These are phyloP conservation scores for Sturnus vulgaris DNA, from an alignment of 2,113 vertebrate genomes.

Conservation along the genomic window DNA sequence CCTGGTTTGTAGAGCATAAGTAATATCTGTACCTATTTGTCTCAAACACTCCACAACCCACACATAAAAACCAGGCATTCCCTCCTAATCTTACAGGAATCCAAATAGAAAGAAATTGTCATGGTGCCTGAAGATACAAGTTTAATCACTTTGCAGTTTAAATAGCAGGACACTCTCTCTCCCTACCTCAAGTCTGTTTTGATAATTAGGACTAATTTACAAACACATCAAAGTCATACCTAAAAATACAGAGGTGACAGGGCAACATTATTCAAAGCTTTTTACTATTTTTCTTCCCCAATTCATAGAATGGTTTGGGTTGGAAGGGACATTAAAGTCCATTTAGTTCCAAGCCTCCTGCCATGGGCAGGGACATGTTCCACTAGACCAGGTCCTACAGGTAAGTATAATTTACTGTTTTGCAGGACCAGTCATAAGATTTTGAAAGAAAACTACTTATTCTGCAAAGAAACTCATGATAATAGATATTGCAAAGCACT, in stretches of 20 bases:
- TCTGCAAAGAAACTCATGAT: background rate
- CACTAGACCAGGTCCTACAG: background rate
- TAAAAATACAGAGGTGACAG: background rate
- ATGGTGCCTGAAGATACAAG: background rate
- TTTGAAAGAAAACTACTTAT: background rate
- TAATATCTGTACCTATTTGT: background rate
- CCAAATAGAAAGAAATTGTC: background rate
- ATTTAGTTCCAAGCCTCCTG: background rate
- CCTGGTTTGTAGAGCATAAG: background rate
- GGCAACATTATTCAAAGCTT: background rate
- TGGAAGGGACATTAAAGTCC: background rate
- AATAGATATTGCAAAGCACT: background rate
- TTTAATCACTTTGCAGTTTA: background rate
- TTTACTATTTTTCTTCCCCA: background rate
- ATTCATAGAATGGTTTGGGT: background rate
- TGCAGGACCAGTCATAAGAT: background rate
- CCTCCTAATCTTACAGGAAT: background rate
- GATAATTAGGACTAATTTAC: background rate
- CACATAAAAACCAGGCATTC: background rate
- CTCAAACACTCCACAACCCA: background rate
- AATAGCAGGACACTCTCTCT: background rate
- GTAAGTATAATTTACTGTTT: background rate
- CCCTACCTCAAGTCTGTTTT: background rate
- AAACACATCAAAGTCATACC: background rate
- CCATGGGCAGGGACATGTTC: background rate